Evolutionary conservation across 2,113 vertebrate species (phyloP), one percentile per base, ranked within the genome.

Genomic region (Eidolon helvum): DNA sequence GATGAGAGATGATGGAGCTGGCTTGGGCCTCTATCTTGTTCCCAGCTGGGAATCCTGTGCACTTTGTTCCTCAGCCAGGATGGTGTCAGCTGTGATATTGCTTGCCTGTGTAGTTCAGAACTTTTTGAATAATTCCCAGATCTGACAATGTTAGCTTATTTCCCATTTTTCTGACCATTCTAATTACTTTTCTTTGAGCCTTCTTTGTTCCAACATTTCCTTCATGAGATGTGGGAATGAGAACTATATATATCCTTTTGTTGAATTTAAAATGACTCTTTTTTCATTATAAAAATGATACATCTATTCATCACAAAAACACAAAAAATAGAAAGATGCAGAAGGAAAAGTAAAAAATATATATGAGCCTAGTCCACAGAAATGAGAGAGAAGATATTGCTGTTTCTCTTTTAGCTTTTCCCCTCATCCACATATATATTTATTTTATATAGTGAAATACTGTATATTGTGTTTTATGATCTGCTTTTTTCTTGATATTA

Each of bases 261-360:
- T 61, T 88, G 78, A 75, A 84, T 91, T 87, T 95, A 83, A 89
- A 82, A 50, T 66, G 26, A 87, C 9, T 71, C 12, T 43, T 92
- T 84, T 66, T 38, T 94, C 33, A 61, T 59, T 82, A n/a, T 83
- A 82, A 77, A 94, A 78, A 84, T 90, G 28, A n/a, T 93, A 18
- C 50, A 50, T 22, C n/a, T 78, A 35, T 59, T 80, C 33, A 38
- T 50, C 86, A 83, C 35, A 40, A 82, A 85, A 88, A 48, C 18
- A 61, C 50, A 89, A 38, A 68, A 71, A 78, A 50, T 61, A 26
- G 69, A 45, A 74, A 77, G 55, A 35, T 48, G 10, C 11, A n/a
- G n/a, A 91, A 86, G 57, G 30, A 92, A 77, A 92, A 83, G 18
- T 35, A 59, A 84, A 43, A 95, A 57, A 77, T 53, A 66, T 45